Evolutionary conservation across 1,140 invertebrate genomes (phyloP), one percentile per base, ranked within the genome.

Genomic region (Drosophila bipectinata): DNA sequence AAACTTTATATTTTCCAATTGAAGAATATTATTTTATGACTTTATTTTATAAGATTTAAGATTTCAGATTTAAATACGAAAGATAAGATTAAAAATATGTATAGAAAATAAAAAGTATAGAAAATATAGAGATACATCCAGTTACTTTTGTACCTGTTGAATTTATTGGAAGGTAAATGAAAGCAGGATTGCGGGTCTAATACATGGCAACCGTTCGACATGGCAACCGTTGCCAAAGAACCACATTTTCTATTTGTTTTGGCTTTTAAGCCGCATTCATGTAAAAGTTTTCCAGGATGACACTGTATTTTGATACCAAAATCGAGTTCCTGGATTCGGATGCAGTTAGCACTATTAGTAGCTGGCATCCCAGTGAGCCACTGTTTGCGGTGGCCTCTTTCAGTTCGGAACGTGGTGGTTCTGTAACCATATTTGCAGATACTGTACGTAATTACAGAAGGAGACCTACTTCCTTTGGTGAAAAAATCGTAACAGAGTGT

Each of bases 371-470:
- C 18, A 94, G 94, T 63, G 93, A 95, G 67, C 95, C 97, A 0
- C 88, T 98, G 21, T 92, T 99, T 30, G 97, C 97, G 45, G 94
- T 98, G 39, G 96, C 96, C 10, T 95, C 96, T 3, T 98, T 96
- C 91, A 96, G 95, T 79, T 96, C 97, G 92, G 96, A 97, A 63
- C 96, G 95, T 84, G 97, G 97, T 30, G 97, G 97, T 66, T 95
- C 95, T 72, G 95, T 98, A 1, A 96, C 94, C 57, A 95, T 99
- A 68, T 98, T 97, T 88, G 95, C 97, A 89, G 97, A 98, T 93
- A 94, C 95, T 91, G 96, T 97, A 93, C 92, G 93, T 92, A 37
- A 66, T 12, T 47, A 10, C 44, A 8, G 4, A 44, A 18, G 14
- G 15, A 44, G 15, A 6, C 3, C 15, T 4, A 44, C 14, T 44